Base-by-base conservation (phyloP, 2,113 vertebrate species). In the Urocynchramus pylzowi region DNA sequence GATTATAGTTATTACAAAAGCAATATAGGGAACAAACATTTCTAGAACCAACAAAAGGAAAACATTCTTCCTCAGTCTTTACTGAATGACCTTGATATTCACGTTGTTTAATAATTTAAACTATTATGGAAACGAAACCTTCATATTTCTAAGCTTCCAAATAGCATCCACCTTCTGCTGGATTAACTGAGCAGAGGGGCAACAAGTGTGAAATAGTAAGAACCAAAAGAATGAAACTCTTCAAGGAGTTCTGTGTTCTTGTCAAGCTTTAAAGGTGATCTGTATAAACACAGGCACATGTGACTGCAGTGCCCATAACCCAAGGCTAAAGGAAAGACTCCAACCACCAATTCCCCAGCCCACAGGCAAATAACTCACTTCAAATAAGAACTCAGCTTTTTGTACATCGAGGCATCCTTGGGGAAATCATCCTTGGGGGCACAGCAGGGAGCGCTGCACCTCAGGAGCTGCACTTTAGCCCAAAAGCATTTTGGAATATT, bases 401-500 rank as follows among this genome's bases (percentile, higher is more conserved):
- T 53, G 31, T 21, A 37, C 50, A 39, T 63, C 1, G 0, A 57
- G 50, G 80, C 24, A 6, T 31, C 42, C 7, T 71, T 35, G 45
- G 84, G 65, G 89, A 96, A 81, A 84, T 82, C 67, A 28, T 35
- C 0, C n/a, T n/a, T n/a, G n/a, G 3, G 42, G 10, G 39, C 77
- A 20, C 54, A 71, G 49, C 67, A 27, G 3, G 16, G 41, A 93
- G 75, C 0, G 0, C 57, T 86, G 9, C 82, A 75, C 47, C 74
- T 92, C 87, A 84, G 41, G 53, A 77, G 57, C 47, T 53, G 16
- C 33, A 57, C 50, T 74, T 91, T 35, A 91, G 84, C 92, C 84
- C 42, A 79, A 47, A 85, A 73, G 59, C 26, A 33, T 90, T 80
- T 54, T 84, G 41, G 79, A 97, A 65, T 96, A 95, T 96, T 93